Conservation (phyloP, 2,888 invertebrate genomes). For the Leptinotarsa peninsularis region DNA sequence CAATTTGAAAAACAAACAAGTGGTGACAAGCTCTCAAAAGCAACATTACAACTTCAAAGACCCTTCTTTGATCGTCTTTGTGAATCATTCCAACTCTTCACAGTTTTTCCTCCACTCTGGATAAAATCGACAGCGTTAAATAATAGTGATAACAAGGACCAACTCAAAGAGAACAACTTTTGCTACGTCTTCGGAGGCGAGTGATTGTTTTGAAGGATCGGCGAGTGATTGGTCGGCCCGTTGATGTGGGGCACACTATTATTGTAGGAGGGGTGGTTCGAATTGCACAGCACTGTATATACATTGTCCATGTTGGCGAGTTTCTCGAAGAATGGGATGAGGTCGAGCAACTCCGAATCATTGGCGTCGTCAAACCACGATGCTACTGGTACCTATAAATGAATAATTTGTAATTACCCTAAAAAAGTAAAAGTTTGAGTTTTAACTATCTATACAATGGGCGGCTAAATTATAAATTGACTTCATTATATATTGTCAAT, state of each 20-base stretch:
- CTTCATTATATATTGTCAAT: too few species aligned
- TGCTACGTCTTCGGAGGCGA: constrained; percentile 61
- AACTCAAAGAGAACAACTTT: constrained; percentile 30
- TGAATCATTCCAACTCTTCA: neutral
- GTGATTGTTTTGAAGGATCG: constrained; percentile 49
- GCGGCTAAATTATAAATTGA: too few species aligned
- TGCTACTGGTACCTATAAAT: constrained; percentile 90
- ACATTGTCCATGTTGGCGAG: constrained; percentile 97
- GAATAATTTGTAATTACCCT: neutral
- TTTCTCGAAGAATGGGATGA: constrained; percentile 98
- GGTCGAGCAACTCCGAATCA: constrained; percentile 95
- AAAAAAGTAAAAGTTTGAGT: neutral
- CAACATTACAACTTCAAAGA: neutral
- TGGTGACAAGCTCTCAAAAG: neutral
- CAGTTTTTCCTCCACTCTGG: constrained; percentile 20
- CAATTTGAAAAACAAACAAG: neutral
- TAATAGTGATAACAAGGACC: constrained; percentile 22
- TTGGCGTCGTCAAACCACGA: constrained; percentile 99
- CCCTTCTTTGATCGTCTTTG: neutral
- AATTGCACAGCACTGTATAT: constrained; percentile 93
- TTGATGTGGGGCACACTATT: constrained; percentile 53
- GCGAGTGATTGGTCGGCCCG: constrained; percentile 24
- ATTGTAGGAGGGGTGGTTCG: constrained; percentile 88
- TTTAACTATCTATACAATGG: too few species aligned
- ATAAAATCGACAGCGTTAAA: constrained; percentile 23